These are phyloP conservation scores for Drosophila prolongata DNA, from an alignment of 2,888 invertebrate species.

Conservation along the genomic window DNA sequence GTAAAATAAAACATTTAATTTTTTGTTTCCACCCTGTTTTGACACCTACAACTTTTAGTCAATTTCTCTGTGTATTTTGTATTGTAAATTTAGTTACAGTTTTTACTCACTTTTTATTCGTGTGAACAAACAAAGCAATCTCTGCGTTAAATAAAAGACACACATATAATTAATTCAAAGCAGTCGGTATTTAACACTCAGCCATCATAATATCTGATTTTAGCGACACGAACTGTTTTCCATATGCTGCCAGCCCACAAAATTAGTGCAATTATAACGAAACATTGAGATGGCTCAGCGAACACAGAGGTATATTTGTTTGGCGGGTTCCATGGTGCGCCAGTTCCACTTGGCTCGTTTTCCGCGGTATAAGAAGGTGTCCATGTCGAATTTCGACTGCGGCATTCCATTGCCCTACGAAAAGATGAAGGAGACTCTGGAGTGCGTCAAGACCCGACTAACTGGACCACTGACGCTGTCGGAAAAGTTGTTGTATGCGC, in stretches of 20 bases:
- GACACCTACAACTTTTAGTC: no score
- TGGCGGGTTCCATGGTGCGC: slow-evolving; percentile 21
- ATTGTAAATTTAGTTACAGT: no score
- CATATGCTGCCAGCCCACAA: neutral
- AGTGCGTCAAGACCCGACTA: slow-evolving; percentile 92
- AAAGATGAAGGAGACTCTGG: slow-evolving; percentile 90
- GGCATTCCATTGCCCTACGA: slow-evolving; percentile 91
- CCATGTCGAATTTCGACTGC: slow-evolving; percentile 97
- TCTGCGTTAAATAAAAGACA: no score
- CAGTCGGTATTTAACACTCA: slow-evolving; percentile 5
- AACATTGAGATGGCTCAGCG: slow-evolving; percentile 3
- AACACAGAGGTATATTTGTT: slow-evolving; percentile 8
- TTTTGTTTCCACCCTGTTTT: no score
- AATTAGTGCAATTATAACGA: neutral
- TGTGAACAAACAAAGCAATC: no score
- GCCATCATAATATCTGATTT: neutral
- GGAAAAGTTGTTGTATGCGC: slow-evolving; percentile 98
- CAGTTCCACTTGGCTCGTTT: slow-evolving; percentile 2
- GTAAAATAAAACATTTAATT: no score
- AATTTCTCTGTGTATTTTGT: no score
- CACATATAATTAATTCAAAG: neutral
- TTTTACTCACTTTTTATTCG: no score
- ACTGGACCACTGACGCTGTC: slow-evolving; percentile 97
- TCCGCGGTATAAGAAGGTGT: slow-evolving; percentile 88
- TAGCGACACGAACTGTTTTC: neutral